Base-by-base conservation (phyloP, 2,888 invertebrate genomes). In the Halocaridina rubra region DNA sequence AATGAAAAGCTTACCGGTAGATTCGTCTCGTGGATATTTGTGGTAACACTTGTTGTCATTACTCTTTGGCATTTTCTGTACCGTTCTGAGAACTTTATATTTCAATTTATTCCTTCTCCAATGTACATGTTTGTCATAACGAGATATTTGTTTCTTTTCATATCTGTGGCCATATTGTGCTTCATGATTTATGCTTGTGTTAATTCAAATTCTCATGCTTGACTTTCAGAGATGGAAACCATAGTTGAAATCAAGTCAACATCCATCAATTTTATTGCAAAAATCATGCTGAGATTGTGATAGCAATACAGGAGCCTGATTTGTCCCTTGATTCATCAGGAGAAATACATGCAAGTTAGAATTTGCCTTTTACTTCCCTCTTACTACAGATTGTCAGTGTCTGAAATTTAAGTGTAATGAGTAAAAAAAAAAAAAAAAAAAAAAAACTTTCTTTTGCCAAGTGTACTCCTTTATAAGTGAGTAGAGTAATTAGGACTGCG, bases 151-250 rank as follows among this genome's bases (percentile, higher is more conserved):
- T 82, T 82, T 69, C 81, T 82, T 46, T 46, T 77, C 24, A 67
- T 82, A 19, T 82, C 81, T 57, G 24, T 77, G 30, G 81, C 76
- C 27, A 82, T 82, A 39, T 32, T 82, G 24, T 82, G 81, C 32
- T 77, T 82, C 69, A 82, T 82, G 81, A 77, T 82, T 33, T 82
- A 82, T 71, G 77, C 81, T 16, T 82, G 81, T 82, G 77, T 82
- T 82, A 82, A 82, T 77, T 77, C 81, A 16, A 59, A 39, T 39
- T 77, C 81, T 69, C 76, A 59, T 61, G 57, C 81, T 77, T 77
- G 69, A 82, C 39, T 82, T 82, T 82, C 81, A 82, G 81, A 30
- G 53, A 76, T 77, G 81, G 81, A 57, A n/a, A 77, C 76, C 30
- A 61, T 46, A 46, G 46, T 46, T 39, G 74, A 46, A 24, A 24